Conservation (phyloP, 2,888 invertebrate species). For the Cephus spinipes region DNA sequence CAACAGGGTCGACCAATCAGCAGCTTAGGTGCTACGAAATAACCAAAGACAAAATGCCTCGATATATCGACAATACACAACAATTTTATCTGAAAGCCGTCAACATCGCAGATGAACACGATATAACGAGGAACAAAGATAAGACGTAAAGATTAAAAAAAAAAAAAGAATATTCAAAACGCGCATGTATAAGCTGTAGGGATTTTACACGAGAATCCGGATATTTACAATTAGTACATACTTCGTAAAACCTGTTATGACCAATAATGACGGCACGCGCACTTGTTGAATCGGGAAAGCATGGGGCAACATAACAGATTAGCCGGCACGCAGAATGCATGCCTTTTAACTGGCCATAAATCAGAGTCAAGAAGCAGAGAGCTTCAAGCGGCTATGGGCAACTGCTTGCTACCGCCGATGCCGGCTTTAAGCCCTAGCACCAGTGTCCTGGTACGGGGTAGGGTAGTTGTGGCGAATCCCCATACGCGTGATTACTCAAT, state of each 20-base stretch:
- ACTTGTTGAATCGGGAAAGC: slow-evolving; percentile 56
- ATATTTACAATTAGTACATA: slow-evolving; percentile 17
- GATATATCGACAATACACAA: background rate
- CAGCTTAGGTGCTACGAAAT: background rate
- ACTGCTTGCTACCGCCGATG: background rate
- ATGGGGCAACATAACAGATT: slow-evolving; percentile 4
- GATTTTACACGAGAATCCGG: background rate
- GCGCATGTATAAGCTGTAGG: background rate
- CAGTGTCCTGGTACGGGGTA: slow-evolving; percentile 4
- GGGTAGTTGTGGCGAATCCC: background rate
- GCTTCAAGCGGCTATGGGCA: background rate
- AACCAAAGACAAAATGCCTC: background rate
- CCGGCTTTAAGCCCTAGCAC: background rate
- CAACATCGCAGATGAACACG: background rate
- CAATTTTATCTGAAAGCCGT: background rate
- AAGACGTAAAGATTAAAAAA: background rate
- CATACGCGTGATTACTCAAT: slow-evolving; percentile 1
- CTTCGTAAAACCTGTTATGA: slow-evolving; percentile 17
- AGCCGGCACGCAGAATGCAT: slow-evolving; percentile 11
- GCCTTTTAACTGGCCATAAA: slow-evolving; percentile 57
- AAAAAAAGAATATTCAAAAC: background rate
- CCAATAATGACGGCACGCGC: slow-evolving; percentile 35
- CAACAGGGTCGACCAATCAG: slow-evolving; percentile 33
- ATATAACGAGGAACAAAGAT: background rate
- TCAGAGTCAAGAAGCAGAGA: slow-evolving; percentile 53